A percentile compares a stretch with the other conserved stretches of the same genome.
These are phyloP conservation scores for Dryobota labecula DNA, from an alignment of 2,888 invertebrate genomes.

Conservation along the genomic window DNA sequence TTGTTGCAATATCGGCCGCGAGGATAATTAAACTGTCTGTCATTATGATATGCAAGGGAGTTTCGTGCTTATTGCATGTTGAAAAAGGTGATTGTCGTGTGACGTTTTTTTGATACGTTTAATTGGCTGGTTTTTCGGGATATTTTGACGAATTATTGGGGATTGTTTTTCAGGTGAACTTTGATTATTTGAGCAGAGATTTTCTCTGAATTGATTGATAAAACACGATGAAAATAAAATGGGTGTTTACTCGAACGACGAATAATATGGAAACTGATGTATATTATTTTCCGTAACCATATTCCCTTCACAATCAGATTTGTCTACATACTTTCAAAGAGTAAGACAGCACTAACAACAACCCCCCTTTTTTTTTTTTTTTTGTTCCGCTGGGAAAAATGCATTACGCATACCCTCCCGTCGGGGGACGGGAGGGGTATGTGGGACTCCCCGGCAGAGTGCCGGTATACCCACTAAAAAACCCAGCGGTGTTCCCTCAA, in stretches of 20 bases:
- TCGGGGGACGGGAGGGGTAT: too few relatives aligned
- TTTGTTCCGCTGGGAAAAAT: too few relatives aligned
- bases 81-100: conserved; percentile 32
- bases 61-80: conserved; percentile 44
- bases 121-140: conserved; percentile 47
- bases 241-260: neutral
- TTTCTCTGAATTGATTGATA: conserved; percentile 23
- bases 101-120: conserved; percentile 22
- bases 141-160: conserved; percentile 49
- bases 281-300: neutral
- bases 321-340: neutral
- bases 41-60: conserved; percentile 61
- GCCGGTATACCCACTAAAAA: too few relatives aligned
- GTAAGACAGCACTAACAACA: neutral
- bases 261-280: neutral
- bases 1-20: conserved; percentile 70
- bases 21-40: conserved; percentile 69
- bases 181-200: conserved; percentile 37
- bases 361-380: too few relatives aligned
- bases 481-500: too few relatives aligned
- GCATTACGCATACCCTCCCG: too few relatives aligned
- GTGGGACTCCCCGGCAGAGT: too few relatives aligned
- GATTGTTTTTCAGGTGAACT: conserved; percentile 34
- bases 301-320: neutral
- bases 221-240: neutral